Evolutionary conservation across 2,113 vertebrate genomes (phyloP), one percentile per base, ranked within the genome.

Genomic region (Puntigrus tetrazona): DNA sequence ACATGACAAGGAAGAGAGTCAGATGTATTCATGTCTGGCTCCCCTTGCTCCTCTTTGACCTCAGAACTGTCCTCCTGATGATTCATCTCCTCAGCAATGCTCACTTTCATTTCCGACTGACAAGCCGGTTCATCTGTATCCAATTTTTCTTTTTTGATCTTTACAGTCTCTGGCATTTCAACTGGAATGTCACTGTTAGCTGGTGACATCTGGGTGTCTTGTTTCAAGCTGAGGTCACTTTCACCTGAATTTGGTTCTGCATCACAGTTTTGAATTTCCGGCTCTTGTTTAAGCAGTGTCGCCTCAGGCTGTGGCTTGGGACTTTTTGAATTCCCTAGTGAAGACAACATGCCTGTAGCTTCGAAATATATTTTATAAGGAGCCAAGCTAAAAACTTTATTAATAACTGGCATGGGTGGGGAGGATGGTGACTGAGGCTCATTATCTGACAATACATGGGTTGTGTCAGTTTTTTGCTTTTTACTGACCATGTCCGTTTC

Each of bases 311-410:
- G 83, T 34, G 50, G 82, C 13, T 34, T 6, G 0, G 67, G 31
- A 83, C 31, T 89, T 41, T 47, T 81, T 78, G 79, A 84, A 10
- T 75, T 47, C 76, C 78, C 84, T 29, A 22, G 79, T 31, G 85
- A 31, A 67, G 83, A 79, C 41, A 91, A 69, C 67, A 88, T 69
- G 55, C 88, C 88, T 16, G 91, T 84, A 3, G 83, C 89, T 78
- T 95, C 94, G 63, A 97, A 86, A 87, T 95, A 95, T 3, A 92
- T 91, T 63, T 90, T 93, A 88, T 96, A 97, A 2, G 96, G 96
- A 0, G 97, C 98, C 91, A 99, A 90, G 88, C 97, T 99, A 88
- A 99, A 99, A 47, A 99, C 98, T 0, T 92, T 96, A 88, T 97
- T 94, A 72, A 99, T 99, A 38, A 98, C 90, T 0, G 98, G 97